Evolutionary conservation across 1,140 invertebrate species (phyloP).

Genomic region (Bicyclus anynana): DNA sequence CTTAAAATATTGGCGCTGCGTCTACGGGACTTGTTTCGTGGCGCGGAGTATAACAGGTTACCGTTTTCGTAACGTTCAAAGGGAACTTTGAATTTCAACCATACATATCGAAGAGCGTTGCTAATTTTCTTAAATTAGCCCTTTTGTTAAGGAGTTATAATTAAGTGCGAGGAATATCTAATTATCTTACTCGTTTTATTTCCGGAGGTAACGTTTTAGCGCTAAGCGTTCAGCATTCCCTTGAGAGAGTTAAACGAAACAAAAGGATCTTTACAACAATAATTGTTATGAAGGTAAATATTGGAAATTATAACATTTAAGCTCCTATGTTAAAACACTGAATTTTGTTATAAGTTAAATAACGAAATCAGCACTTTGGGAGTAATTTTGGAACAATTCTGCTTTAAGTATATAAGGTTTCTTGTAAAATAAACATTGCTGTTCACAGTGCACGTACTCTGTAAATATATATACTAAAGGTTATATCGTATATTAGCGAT

Average conservation of each 20-base stretch:
- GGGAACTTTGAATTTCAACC: too few species aligned
- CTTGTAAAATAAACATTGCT: not conserved
- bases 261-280: not conserved
- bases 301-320: not conserved
- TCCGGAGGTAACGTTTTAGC: not conserved
- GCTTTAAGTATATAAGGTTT: too few species aligned
- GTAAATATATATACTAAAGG: too few species aligned
- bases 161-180: not conserved
- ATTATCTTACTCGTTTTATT: not conserved
- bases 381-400: not conserved
- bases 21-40: too few species aligned
- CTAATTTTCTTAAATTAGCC: too few species aligned
- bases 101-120: too few species aligned
- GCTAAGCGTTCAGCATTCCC: not conserved
- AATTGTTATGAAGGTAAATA: not conserved
- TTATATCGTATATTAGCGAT: too few species aligned
- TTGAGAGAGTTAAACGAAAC: not conserved
- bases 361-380: not conserved
- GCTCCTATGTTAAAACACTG: not conserved
- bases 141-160: not conserved
- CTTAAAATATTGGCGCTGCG: too few species aligned
- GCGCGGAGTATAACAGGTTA: too few species aligned
- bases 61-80: too few species aligned
- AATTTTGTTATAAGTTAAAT: not conserved
- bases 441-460: too few species aligned